phyloP scores from a whole-genome alignment of 2,797 vertebrate genomes.

The Eleutherodactylus coqui region DNA sequence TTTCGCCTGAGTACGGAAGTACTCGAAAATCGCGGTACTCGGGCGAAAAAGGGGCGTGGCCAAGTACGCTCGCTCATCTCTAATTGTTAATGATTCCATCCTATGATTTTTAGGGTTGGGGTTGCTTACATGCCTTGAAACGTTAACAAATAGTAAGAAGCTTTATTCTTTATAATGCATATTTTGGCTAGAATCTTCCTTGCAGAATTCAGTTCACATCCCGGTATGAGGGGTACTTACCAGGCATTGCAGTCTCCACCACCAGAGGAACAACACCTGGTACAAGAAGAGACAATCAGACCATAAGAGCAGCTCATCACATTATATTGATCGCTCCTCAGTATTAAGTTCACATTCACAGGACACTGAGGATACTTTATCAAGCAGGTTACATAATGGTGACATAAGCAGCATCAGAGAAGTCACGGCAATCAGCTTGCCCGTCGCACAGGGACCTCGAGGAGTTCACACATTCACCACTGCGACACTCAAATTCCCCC shows the following conservation, averaged over 20 bases:
- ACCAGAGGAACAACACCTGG: neutral
- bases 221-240: neutral
- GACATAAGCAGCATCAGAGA: slow-evolving; percentile 33
- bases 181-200: neutral
- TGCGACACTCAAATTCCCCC: slow-evolving; percentile 57
- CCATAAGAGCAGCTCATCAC: neutral
- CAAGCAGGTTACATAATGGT: too few species aligned
- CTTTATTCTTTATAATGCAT: too few species aligned
- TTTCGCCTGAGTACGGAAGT: too few species aligned
- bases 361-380: neutral
- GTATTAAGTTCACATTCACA: too few species aligned
- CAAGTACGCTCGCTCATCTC: too few species aligned
- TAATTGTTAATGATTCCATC: too few species aligned
- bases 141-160: too few species aligned
- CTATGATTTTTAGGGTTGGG: too few species aligned
- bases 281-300: neutral
- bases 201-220: neutral
- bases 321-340: neutral
- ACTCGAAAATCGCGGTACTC: too few species aligned
- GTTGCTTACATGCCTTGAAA: too few species aligned
- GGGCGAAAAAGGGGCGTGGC: too few species aligned
- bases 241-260: neutral
- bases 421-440: slow-evolving; percentile 46
- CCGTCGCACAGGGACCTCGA: slow-evolving; percentile 53
- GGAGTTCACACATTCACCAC: slow-evolving; percentile 55